These are phyloP conservation scores for Chromoteleia sp. DNA, from an alignment of 2,888 invertebrate species.

Conservation along the genomic window DNA sequence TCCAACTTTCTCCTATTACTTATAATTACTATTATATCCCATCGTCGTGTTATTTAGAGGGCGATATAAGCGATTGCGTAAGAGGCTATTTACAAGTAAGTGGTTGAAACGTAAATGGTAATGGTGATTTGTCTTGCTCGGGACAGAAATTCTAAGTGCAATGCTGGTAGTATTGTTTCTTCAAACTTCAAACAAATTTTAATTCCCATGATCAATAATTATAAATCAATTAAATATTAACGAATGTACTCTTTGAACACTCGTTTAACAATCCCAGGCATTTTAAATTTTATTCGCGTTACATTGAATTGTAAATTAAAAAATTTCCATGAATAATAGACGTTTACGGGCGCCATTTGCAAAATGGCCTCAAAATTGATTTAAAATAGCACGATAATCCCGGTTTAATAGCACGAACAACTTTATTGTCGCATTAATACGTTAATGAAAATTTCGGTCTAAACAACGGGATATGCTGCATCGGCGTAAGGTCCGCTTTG, in stretches of 20 bases:
- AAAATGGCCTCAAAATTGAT: no score
- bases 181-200: neutral
- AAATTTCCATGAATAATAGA: no score
- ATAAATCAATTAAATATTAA: no score
- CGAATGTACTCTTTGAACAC: no score
- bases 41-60: slow-evolving; percentile 37
- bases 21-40: slow-evolving; percentile 34
- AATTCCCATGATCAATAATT: no score
- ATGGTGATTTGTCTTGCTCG: slow-evolving; percentile 43
- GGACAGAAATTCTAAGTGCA: slow-evolving; percentile 21
- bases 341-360: no score
- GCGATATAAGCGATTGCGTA: slow-evolving; percentile 28
- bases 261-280: no score
- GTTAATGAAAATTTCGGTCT: slow-evolving; percentile 26
- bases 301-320: no score
- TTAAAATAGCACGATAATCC: neutral
- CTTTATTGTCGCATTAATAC: slow-evolving; percentile 8
- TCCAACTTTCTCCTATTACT: slow-evolving; percentile 27
- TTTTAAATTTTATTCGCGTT: no score
- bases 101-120: slow-evolving; percentile 39
- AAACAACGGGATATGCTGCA: neutral
- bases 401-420: neutral
- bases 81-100: slow-evolving; percentile 41
- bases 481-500: slow-evolving; percentile 15
- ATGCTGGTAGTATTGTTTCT: slow-evolving; percentile 38